phyloP scores from a whole-genome alignment of 2,113 vertebrate species.

The Myrmecobius fasciatus region DNA sequence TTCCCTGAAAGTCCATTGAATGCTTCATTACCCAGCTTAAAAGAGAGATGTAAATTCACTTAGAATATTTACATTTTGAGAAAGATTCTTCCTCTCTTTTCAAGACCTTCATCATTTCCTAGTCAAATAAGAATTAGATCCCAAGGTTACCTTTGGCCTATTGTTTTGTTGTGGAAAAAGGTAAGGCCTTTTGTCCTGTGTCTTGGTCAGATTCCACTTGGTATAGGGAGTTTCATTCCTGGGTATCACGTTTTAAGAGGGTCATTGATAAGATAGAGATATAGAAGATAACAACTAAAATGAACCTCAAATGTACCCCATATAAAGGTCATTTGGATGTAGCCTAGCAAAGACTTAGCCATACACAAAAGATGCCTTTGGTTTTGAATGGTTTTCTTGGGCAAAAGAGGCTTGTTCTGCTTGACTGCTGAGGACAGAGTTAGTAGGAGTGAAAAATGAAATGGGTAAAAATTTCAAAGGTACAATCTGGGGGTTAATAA shows the following conservation, averaged over 20 bases:
- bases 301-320: neutral
- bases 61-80: neutral
- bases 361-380: neutral
- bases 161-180: neutral
- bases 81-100: neutral
- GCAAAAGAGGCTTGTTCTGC: neutral
- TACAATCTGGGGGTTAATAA: neutral
- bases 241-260: neutral
- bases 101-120: neutral
- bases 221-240: neutral
- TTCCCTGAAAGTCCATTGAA: neutral
- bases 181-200: neutral
- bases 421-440: neutral
- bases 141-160: neutral
- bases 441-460: neutral
- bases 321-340: neutral
- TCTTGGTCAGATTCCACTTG: neutral
- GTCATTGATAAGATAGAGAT: neutral
- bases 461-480: neutral
- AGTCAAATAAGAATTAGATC: neutral
- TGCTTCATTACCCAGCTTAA: neutral
- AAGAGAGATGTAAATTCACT: neutral
- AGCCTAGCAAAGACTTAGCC: neutral
- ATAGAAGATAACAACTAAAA: neutral
- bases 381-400: neutral